phyloP scores from a whole-genome alignment of 2,888 invertebrate genomes.

The Brenthis daphne region DNA sequence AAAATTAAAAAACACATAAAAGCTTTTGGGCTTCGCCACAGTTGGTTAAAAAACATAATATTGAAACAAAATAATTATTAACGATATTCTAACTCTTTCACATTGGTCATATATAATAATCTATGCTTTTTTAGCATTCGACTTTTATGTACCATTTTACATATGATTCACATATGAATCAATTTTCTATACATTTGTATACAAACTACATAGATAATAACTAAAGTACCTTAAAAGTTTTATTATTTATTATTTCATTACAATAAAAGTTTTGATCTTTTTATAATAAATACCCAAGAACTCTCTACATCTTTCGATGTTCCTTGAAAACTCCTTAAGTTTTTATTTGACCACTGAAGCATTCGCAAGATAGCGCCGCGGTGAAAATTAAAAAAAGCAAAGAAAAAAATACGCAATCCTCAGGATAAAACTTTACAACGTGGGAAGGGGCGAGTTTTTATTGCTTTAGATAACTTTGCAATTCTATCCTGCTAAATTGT shows the following conservation, averaged over 20 bases:
- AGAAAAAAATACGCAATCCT: conserved; percentile 56
- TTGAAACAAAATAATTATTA: too few relatives aligned
- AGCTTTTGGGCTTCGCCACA: too few relatives aligned
- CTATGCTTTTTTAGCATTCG: too few relatives aligned
- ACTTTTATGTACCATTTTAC: too few relatives aligned
- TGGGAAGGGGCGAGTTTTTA: conserved; percentile 44
- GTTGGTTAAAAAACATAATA: too few relatives aligned
- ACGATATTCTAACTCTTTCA: too few relatives aligned
- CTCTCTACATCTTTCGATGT: conserved; percentile 47
- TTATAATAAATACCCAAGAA: conserved; percentile 5
- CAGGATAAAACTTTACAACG: conserved; percentile 49
- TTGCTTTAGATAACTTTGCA: conserved; percentile 40
- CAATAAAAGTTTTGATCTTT: too few relatives aligned
- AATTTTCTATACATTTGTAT: neutral
- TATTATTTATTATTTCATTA: too few relatives aligned
- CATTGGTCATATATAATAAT: too few relatives aligned
- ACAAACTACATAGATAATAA: neutral
- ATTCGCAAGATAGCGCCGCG: conserved; percentile 80
- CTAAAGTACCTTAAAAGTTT: too few relatives aligned
- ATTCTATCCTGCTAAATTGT: conserved; percentile 16
- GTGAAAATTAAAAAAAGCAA: conserved; percentile 77
- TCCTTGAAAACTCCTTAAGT: conserved; percentile 77
- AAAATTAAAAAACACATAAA: too few relatives aligned
- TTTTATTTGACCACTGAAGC: conserved; percentile 83
- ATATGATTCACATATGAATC: too few relatives aligned